Evolutionary conservation across 2,113 vertebrate species (phyloP), one percentile per base, ranked within the genome.

Genomic region (Tyrannus savana): DNA sequence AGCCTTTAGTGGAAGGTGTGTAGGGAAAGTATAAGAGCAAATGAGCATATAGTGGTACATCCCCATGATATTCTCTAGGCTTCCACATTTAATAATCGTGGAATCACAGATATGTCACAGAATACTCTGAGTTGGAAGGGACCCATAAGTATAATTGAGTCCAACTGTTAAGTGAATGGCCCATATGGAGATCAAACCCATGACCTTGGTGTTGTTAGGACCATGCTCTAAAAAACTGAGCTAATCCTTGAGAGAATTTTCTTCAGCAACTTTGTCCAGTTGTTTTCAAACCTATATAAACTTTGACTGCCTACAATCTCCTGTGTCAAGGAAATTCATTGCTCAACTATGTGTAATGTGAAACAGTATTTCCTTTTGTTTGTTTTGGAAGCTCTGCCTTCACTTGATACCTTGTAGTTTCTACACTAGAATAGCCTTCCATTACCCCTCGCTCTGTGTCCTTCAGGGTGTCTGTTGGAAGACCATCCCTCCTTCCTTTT

Each of bases 21-120:
- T 27, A 35, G 55, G 12, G 41, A 31, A 92, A 35, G 27, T 33
- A 5, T 27, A 66, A 75, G 42, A 78, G 14, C 12, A 74, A 92
- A 55, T 1, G 2, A 47, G 2, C n/a, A 24, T 2, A 3, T 27
- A 37, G 42, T 18, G 17, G 31, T 52, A 53, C n/a, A 31, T 19
- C 19, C 9, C 12, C 13, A 15, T 9, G 5, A 7, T 25, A 6
- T 33, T 67, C 31, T 81, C 31, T 30, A 10, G 9, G 8, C 14
- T 78, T 84, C 35, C 56, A 14, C 30, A 42, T 66, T 78, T 71
- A 84, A 78, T 35, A 72, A 39, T 39, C 25, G 28, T 7, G 39
- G 37, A 62, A 62, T 39, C 59, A 39, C 50, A 52, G 25, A 13
- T 50, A 27, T 52, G 25, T 27, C 50, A 52, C 25, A 28, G 39